Evolutionary conservation across 1,140 invertebrate genomes (phyloP).

Genomic region (Drosophila paulistorum): DNA sequence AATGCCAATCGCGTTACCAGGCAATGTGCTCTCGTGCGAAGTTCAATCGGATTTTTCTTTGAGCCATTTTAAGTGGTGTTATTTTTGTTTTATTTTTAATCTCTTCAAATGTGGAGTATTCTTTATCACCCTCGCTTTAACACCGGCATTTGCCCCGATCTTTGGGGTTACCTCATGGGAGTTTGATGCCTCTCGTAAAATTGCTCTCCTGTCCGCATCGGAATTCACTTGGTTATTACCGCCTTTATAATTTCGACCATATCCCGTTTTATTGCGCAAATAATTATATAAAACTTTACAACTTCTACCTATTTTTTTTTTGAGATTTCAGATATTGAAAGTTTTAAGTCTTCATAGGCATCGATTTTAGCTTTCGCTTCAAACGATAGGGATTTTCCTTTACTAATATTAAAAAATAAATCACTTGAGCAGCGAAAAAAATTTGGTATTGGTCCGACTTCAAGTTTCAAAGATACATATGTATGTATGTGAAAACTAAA

Average conservation of each 20-base stretch:
- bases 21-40: conserved; percentile 4
- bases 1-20: not conserved
- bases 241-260: not conserved
- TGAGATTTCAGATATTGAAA: not conserved
- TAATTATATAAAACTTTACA: not conserved
- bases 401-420: no score
- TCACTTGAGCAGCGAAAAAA: no score
- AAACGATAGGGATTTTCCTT: conserved; percentile 6
- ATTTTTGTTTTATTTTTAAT: conserved; percentile 2
- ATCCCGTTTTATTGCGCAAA: not conserved
- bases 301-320: not conserved
- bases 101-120: conserved; percentile 3
- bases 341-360: not conserved
- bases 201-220: not conserved
- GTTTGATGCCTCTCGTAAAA: not conserved
- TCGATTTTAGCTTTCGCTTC: conserved; percentile 5
- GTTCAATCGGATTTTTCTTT: not conserved
- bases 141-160: not conserved
- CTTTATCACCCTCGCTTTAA: conserved; percentile 14
- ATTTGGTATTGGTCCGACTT: no score
- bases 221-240: conserved; percentile 1
- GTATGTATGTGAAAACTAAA: not conserved
- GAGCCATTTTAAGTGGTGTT: conserved; percentile 12
- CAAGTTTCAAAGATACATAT: no score
- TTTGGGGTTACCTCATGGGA: not conserved